These are phyloP conservation scores for Lissocephala sabroskyi DNA, from an alignment of 2,888 invertebrate genomes.

Conservation along the genomic window DNA sequence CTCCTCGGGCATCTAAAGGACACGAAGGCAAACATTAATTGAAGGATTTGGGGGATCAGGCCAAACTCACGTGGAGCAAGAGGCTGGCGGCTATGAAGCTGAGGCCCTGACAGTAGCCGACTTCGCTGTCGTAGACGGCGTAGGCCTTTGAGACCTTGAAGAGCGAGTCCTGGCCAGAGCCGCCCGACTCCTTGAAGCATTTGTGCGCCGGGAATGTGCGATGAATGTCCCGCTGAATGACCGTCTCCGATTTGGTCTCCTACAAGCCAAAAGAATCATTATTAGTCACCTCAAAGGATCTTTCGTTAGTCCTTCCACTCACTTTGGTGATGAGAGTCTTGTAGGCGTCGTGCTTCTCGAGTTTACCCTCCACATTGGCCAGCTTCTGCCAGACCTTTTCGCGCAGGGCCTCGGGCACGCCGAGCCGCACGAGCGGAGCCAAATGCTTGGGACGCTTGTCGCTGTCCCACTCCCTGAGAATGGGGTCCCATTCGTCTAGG, in stretches of 20 bases:
- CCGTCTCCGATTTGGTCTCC: conserved; percentile 96
- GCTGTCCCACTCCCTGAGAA: conserved; percentile 82
- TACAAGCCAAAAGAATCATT: conserved; percentile 70
- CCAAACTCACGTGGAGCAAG: conserved; percentile 87
- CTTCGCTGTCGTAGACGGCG: conserved; percentile 96
- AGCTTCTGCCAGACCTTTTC: conserved; percentile 98
- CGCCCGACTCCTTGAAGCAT: conserved; percentile 96
- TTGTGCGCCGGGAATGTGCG: conserved; percentile 99
- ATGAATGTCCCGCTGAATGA: conserved; percentile 96
- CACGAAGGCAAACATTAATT: background rate
- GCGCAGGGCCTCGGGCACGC: conserved; percentile 95
- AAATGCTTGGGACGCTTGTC: conserved; percentile 85
- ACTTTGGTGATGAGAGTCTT: conserved; percentile 90
- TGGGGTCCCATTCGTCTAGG: conserved; percentile 93
- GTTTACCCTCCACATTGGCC: conserved; percentile 88
- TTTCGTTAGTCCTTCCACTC: no score
- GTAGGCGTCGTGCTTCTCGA: conserved; percentile 92
- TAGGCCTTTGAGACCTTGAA: conserved; percentile 97
- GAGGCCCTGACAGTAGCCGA: conserved; percentile 98
- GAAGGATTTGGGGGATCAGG: background rate
- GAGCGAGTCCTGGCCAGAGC: conserved; percentile 94
- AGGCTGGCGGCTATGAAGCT: conserved; percentile 98
- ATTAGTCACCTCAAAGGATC: background rate
- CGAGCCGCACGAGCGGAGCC: conserved; percentile 83
- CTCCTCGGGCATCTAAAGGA: conserved; percentile 96